Evolutionary conservation across 2,113 vertebrate genomes (phyloP).

Genomic region (Cheilinus undulatus): DNA sequence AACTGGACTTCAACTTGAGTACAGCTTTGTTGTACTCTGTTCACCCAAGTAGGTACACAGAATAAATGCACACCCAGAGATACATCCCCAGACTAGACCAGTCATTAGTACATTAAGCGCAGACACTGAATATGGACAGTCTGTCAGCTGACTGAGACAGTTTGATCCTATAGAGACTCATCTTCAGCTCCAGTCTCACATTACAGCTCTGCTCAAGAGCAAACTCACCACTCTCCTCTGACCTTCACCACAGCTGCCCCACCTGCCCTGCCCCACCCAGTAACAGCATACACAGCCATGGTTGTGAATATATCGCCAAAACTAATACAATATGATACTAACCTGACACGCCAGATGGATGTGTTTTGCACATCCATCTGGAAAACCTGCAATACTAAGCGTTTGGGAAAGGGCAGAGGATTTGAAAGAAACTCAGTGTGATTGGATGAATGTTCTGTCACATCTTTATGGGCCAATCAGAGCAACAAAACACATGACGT

Average conservation of each 20-base stretch:
- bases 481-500: too few species aligned
- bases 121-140: slow-evolving; percentile 35
- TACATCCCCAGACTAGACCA: not conserved
- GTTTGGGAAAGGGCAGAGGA: too few species aligned
- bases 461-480: too few species aligned
- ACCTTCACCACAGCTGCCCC: slow-evolving; percentile 68
- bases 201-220: slow-evolving; percentile 71
- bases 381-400: too few species aligned
- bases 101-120: slow-evolving; percentile 46
- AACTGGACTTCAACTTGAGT: too few species aligned
- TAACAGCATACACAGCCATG: not conserved
- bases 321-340: not conserved
- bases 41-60: not conserved
- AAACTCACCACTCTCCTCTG: slow-evolving; percentile 45
- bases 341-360: too few species aligned
- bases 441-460: too few species aligned
- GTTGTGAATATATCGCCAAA: slow-evolving; percentile 10
- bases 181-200: slow-evolving; percentile 67
- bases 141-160: slow-evolving; percentile 43
- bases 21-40: too few species aligned
- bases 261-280: slow-evolving; percentile 8
- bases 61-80: slow-evolving; percentile 7
- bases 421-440: too few species aligned
- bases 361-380: too few species aligned
- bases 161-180: slow-evolving; percentile 49